Evolutionary conservation across 2,797 vertebrate genomes (phyloP).

Genomic region (Erpetoichthys calabaricus): DNA sequence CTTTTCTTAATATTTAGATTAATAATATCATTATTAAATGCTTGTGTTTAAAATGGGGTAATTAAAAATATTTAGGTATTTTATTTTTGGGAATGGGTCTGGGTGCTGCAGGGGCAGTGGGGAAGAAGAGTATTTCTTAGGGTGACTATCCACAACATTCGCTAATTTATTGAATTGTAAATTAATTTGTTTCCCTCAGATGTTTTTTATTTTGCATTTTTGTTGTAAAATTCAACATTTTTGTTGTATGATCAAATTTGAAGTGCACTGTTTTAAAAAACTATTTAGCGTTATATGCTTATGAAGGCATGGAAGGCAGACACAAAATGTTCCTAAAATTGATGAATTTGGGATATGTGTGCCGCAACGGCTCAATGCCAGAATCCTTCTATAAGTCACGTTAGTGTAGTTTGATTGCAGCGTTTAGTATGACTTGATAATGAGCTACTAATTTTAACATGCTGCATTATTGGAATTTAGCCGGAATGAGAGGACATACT

Average conservation of each 20-base stretch:
- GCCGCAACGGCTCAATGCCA: conserved; percentile 21
- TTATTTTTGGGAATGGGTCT: no score
- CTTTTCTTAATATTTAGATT: conserved; percentile 27
- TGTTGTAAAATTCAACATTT: conserved; percentile 1
- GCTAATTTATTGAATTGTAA: neutral
- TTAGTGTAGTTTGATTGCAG: conserved; percentile 5
- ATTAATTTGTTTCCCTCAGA: conserved; percentile 10
- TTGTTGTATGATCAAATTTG: conserved; percentile 13
- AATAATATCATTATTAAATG: no score
- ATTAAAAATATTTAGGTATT: no score
- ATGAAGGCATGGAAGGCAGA: conserved; percentile 1
- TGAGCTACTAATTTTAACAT: conserved; percentile 16
- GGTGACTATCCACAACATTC: no score
- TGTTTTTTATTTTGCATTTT: conserved; percentile 8
- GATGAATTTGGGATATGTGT: neutral
- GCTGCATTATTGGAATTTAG: conserved; percentile 23
- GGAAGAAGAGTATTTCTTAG: no score
- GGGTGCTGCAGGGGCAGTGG: no score
- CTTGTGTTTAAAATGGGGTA: no score
- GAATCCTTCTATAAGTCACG: conserved; percentile 17
- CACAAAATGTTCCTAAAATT: conserved; percentile 4
- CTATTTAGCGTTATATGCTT: neutral
- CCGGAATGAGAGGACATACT: conserved; percentile 44
- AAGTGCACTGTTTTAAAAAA: conserved; percentile 39
- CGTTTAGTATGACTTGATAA: conserved; percentile 22